A percentile compares a stretch with the other conserved stretches of the same genome.
Conservation (phyloP, 2,888 invertebrate species). For the Falcaria lacertinaria region DNA sequence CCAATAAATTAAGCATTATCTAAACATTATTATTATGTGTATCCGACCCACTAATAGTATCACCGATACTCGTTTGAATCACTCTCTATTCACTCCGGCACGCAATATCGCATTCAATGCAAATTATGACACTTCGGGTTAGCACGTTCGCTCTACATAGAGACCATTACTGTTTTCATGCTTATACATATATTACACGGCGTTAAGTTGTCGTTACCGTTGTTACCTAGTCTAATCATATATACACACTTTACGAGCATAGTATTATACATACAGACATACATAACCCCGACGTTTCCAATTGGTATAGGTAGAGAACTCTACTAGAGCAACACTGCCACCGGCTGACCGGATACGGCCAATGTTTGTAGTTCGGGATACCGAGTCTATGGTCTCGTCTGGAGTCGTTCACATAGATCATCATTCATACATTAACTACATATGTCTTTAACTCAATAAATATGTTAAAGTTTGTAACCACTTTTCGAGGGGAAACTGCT, state of each 20-base stretch:
- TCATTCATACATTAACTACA: too few relatives aligned
- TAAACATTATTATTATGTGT: neutral
- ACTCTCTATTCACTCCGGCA: constrained; percentile 21
- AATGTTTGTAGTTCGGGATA: too few relatives aligned
- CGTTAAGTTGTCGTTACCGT: neutral
- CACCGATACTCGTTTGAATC: constrained; percentile 5
- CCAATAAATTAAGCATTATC: neutral
- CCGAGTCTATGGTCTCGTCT: too few relatives aligned
- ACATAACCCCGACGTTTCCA: too few relatives aligned
- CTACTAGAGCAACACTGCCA: too few relatives aligned
- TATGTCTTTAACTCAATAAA: neutral
- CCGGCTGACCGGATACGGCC: too few relatives aligned
- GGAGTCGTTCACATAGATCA: too few relatives aligned
- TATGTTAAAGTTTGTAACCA: constrained; percentile 3
- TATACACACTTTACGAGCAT: too few relatives aligned
- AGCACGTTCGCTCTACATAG: constrained; percentile 10
- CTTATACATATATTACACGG: neutral
- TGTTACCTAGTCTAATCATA: too few relatives aligned
- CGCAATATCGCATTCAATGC: constrained; percentile 35
- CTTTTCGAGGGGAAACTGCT: constrained; percentile 15
- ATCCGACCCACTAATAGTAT: constrained; percentile 11
- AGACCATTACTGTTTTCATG: neutral
- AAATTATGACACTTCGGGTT: constrained; percentile 29
- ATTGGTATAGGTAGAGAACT: too few relatives aligned
- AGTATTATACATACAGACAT: too few relatives aligned